Evolutionary conservation across 2,113 vertebrate species (phyloP).

Genomic region (Scortum barcoo): DNA sequence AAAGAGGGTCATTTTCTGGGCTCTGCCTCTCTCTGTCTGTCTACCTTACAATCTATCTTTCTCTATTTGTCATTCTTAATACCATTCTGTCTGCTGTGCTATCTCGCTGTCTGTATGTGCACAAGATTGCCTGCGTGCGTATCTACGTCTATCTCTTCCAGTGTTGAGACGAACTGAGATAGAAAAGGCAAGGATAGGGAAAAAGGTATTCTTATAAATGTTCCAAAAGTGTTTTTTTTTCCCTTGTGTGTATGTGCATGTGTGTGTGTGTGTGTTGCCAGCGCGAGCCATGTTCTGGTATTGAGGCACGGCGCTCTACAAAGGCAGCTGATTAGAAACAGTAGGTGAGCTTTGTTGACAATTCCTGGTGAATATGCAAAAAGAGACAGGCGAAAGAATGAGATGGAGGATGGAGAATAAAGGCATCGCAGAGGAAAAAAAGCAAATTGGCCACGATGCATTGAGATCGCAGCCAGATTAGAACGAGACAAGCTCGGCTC

Average conservation of each 20-base stretch:
- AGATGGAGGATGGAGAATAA: conserved; percentile 26
- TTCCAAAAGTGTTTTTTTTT: conserved; percentile 5
- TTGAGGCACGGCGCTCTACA: conserved; percentile 73
- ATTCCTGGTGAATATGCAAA: conserved; percentile 80
- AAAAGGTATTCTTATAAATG: conserved; percentile 45
- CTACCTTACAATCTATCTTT: conserved; percentile 54
- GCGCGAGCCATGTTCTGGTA: conserved; percentile 58
- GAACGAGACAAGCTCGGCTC: conserved; percentile 23
- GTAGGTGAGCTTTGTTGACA: conserved; percentile 81
- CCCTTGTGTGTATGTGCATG: conserved; percentile 35
- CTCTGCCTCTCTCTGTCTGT: conserved; percentile 49
- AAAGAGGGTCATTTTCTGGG: conserved; percentile 59
- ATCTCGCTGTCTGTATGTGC: conserved; percentile 69
- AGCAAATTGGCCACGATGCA: not conserved
- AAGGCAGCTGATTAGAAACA: conserved; percentile 87
- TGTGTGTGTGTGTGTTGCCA: conserved; percentile 51
- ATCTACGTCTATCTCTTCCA: conserved; percentile 39
- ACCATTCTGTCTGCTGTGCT: conserved; percentile 57
- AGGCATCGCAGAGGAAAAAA: conserved; percentile 21
- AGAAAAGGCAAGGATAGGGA: conserved; percentile 35
- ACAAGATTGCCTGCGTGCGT: conserved; percentile 56
- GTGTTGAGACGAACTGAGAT: conserved; percentile 38
- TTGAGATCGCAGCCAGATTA: conserved; percentile 22
- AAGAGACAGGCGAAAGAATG: conserved; percentile 27
- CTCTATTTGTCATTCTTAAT: conserved; percentile 68